Percentiles rank a stretch among this genome's conserved stretches.
These are phyloP conservation scores for Rhinatrema bivittatum DNA, from an alignment of 2,797 vertebrate genomes.

Conservation along the genomic window DNA sequence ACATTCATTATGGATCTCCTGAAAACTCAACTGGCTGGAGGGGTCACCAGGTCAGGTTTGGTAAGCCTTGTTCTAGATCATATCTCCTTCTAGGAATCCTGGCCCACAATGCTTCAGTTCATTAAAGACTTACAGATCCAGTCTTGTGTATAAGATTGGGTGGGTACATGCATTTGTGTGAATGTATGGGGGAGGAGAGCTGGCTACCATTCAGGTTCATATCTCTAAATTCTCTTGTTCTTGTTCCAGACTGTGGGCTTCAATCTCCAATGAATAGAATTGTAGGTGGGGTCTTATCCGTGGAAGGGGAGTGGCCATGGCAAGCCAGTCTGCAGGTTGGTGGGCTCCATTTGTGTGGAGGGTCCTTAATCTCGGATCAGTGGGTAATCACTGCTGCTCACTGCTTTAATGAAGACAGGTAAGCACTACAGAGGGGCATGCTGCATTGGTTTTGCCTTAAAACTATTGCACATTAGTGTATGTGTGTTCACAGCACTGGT, in stretches of 20 bases:
- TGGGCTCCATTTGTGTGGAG: conserved; percentile 80
- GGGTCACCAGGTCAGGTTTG: too few relatives aligned
- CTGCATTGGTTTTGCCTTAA: not conserved
- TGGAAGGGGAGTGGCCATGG: conserved; percentile 90
- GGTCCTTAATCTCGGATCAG: conserved; percentile 72
- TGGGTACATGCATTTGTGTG: too few relatives aligned
- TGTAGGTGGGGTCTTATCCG: conserved; percentile 64
- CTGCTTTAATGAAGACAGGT: conserved; percentile 86
- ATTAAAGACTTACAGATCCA: too few relatives aligned
- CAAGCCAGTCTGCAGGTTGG: conserved; percentile 84
- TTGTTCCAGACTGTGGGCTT: conserved; percentile 73
- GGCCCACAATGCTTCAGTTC: too few relatives aligned
- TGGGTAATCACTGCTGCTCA: conserved; percentile 89
- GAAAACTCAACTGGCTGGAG: too few relatives aligned
- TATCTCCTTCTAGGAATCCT: too few relatives aligned
- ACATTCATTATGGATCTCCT: too few relatives aligned
- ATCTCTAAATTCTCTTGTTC: not conserved
- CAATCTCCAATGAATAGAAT: conserved; percentile 70
- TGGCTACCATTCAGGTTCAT: not conserved
- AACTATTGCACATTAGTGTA: too few relatives aligned
- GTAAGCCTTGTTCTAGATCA: too few relatives aligned
- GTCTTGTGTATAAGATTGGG: too few relatives aligned
- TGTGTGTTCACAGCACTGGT: too few relatives aligned
- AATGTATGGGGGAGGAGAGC: not conserved
- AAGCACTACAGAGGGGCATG: not conserved